phyloP scores from a whole-genome alignment of 2,888 invertebrate species.

The Bellardia bayeri region DNA sequence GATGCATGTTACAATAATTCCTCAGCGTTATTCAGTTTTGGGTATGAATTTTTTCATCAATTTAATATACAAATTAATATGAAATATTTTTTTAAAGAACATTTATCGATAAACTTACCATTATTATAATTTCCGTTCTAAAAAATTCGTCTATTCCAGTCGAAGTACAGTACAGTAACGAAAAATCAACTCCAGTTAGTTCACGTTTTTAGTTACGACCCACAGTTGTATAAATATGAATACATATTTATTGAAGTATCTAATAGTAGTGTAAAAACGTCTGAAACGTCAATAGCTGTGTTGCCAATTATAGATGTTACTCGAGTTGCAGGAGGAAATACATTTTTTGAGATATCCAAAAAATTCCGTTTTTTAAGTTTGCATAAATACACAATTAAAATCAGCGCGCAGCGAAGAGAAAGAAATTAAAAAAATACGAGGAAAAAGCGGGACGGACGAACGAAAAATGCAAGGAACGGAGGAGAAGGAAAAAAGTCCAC shows the following conservation, averaged over 20 bases:
- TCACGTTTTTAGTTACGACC: slow-evolving; percentile 24
- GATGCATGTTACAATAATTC: slow-evolving; percentile 78
- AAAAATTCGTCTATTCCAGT: not conserved
- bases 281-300: not conserved
- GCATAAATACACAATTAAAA: no score
- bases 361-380: no score
- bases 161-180: not conserved
- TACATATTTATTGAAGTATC: not conserved
- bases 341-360: no score
- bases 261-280: slow-evolving; percentile 21
- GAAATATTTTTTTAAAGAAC: not conserved
- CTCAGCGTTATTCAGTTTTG: slow-evolving; percentile 74
- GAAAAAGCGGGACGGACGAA: no score
- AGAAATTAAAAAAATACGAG: no score
- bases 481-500: no score
- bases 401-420: no score
- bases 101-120: slow-evolving; percentile 34
- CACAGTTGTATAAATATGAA: slow-evolving; percentile 7
- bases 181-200: not conserved
- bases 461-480: no score
- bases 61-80: slow-evolving; percentile 4
- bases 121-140: not conserved
- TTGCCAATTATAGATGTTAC: no score
- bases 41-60: slow-evolving; percentile 77
- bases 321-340: no score